Evolutionary conservation across 2,113 vertebrate species (phyloP), one percentile per base, ranked within the genome.

Genomic region (Plecotus auritus): DNA sequence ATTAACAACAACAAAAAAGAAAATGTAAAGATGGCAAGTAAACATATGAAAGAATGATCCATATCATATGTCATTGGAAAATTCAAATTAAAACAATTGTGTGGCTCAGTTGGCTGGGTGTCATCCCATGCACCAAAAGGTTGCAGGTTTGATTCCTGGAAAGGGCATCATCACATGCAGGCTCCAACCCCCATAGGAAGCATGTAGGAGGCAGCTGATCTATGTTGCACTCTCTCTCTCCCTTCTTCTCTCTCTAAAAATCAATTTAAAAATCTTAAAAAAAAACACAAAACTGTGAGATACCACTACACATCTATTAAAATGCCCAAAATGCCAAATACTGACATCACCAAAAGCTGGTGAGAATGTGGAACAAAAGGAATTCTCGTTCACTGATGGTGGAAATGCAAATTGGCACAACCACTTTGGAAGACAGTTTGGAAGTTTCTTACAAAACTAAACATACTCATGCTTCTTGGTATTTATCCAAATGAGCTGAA

Each of bases 381-480:
- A 90, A 64, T 49, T 23, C 30, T 84, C 35, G 28, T n/a, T 85
- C 23, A 56, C 4, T 73, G n/a, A 28, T 77, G 28, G 8, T 70
- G 51, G 40, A 26, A 89, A 83, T n/a, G 5, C 7, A 91, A 94
- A 82, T 40, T 45, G n/a, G 30, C 28, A 61, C 1, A 45, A 42
- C 37, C 42, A 66, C 32, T 74, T 42, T 72, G 77, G 10, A 73
- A 83, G 72, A 84, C 9, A 69, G 7, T 35, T 51, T 78, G 17
- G 93, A 80, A 93, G 30, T 90, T 92, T 87, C 64, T 76, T 81
- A 69, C 4, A 87, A 90, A 96, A 91, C 32, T 28, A 83, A 89
- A 80, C 20, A 78, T 30, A 72, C 1, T 26, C 32, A 20, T 35
- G 23, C 28, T 54, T 20, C 77, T 90, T 84, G 56, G 35, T 92